These are phyloP conservation scores for Drosophila barbarae DNA, from an alignment of 2,888 invertebrate species.

Conservation along the genomic window DNA sequence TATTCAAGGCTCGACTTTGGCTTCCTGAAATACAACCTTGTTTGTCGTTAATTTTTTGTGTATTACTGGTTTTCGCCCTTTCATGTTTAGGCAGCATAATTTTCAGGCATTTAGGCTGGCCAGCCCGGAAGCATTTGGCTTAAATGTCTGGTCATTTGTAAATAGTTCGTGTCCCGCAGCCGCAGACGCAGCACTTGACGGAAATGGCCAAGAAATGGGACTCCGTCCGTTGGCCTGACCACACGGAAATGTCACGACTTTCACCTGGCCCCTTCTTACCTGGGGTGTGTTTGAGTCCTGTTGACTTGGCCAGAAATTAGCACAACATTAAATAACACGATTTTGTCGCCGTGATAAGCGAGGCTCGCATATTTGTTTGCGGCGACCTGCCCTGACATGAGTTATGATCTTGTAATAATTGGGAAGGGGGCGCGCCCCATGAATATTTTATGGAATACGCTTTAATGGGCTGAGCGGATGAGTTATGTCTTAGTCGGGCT, in stretches of 20 bases:
- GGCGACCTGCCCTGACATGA: conserved; percentile 60
- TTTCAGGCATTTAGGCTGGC: conserved; percentile 67
- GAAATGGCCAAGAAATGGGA: conserved; percentile 70
- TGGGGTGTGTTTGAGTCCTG: conserved; percentile 34
- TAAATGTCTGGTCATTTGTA: conserved; percentile 73
- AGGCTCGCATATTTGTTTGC: conserved; percentile 30
- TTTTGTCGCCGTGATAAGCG: conserved; percentile 61
- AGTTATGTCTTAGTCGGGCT: conserved; percentile 39
- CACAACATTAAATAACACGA: conserved; percentile 75
- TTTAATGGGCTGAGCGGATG: conserved; percentile 47
- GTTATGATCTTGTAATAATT: conserved; percentile 58
- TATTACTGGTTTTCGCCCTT: conserved; percentile 30
- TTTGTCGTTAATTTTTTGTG: conserved; percentile 31
- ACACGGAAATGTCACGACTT: conserved; percentile 69
- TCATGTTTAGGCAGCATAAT: conserved; percentile 70
- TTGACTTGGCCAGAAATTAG: conserved; percentile 64
- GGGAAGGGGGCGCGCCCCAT: conserved; percentile 35
- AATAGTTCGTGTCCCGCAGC: conserved; percentile 68
- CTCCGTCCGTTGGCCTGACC: conserved; percentile 43
- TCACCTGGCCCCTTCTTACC: conserved; percentile 49
- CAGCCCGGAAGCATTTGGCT: conserved; percentile 70
- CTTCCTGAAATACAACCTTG: no score
- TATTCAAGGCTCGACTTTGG: conserved; percentile 18
- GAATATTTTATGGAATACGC: conserved; percentile 55
- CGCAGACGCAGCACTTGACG: conserved; percentile 61